Evolutionary conservation across 2,888 invertebrate genomes (phyloP), one percentile per base, ranked within the genome.

Genomic region (Drosophila pullipes): DNA sequence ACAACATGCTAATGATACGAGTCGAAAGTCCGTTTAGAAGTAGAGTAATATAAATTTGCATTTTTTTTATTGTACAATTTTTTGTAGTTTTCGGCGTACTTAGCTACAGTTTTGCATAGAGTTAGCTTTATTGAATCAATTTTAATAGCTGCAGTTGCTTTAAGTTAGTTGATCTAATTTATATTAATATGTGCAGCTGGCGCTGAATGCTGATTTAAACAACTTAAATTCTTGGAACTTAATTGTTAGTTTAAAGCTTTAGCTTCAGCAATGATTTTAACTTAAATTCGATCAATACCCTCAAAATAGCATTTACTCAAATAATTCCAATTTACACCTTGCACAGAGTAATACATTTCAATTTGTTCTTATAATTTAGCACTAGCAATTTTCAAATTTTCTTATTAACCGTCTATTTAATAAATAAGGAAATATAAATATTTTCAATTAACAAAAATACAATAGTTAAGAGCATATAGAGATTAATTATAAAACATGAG

Each of bases 1-100:
- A n/a, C n/a, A 33, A 31, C 25, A 25, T 2, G 11, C 13, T 22
- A 66, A 66, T 81, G 65, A 64, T 47, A 78, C 31, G 6, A 66
- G 66, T 41, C 66, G 65, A 76, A 63, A 47, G 13, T 31, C 16
- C 1, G 3, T 0, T 35, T 28, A 22, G 13, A 33, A 13, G 2
- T 13, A 13, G 7, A n/a, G n/a, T 13, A 25, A 54, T 31, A 3
- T 11, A 18, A 3, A 18, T 28, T 28, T 25, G 7, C 1, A 7
- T 3, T 55, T 35, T 5, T 11, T 39, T n/a, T 5, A 18, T 57
- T 9, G 16, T 11, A 28, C 1, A 30, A 50, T 18, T 28, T 25
- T 2, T 30, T 30, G n/a, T 25, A 5, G 13, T n/a, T 16, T 39
- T n/a, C 18, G 28, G 13, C 6, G 25, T 1, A 53, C 4, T 16